Evolutionary conservation across 2,113 vertebrate genomes (phyloP), one percentile per base, ranked within the genome.

Genomic region (Xenopus borealis): DNA sequence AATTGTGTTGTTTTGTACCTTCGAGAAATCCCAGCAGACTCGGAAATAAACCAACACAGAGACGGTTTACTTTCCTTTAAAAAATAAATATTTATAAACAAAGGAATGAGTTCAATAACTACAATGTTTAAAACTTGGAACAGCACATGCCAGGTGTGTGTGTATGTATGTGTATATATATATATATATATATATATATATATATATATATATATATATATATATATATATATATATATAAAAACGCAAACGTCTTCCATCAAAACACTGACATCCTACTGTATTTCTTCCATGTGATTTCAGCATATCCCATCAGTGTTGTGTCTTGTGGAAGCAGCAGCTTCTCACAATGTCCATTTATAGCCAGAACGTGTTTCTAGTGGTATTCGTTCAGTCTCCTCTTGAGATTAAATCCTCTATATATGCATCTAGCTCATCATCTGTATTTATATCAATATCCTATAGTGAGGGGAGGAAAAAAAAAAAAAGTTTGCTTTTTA

Each of bases 391-490:
- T 92, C 80, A 93, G 79, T 99, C 97, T 72, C 96, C 97, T 86
- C 97, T 97, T 45, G 95, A 96, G 75, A 98, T 96, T 80, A 99
- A 88, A 83, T 99, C 97, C 72, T 99, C 97, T 1, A 99, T 99
- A 83, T 99, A 99, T 4, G 97, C 96, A 69, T 98, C 97, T 81
- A 99, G 89, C 79, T 99, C 97, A 46, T 99, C 97, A 65, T 99
- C 96, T 59, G 95, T 97, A 85, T 96, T 99, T 84, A 99, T 97
- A 85, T 98, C 97, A 78, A 98, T 97, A 82, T 99, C 97, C 97
- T 98, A 71, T 71, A 91, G 89, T 2, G 75, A 80, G 33, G 3
- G 18, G n/a, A n/a, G n/a, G n/a, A n/a, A n/a, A n/a, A n/a, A n/a
- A n/a, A 46, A 40, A 66, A 40, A 17, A 40, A 9, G 1, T 2